Evolutionary conservation across 2,888 invertebrate genomes (phyloP), one percentile per base, ranked within the genome.

Genomic region (Chymomyza procnemis): DNA sequence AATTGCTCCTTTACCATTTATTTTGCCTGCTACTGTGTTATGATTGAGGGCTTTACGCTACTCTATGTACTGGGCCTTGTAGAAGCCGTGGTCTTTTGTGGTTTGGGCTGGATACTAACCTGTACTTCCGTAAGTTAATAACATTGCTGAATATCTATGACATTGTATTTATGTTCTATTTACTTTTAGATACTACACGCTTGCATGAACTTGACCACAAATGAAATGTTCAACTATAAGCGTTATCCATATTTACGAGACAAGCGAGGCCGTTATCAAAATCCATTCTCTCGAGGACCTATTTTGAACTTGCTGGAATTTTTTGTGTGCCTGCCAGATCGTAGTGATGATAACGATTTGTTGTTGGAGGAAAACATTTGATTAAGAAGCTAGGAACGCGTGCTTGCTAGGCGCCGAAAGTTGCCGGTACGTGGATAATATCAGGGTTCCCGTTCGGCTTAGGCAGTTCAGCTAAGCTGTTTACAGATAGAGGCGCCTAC

Each of bases 211-310:
- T 91, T 97, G 69, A 97, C 98, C 6, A 97, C 97, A 56, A 98
- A 97, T 90, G 97, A 98, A 92, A 96, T 97, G 95, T 96, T 97
- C 89, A 97, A 97, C 92, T 96, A 96, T 90, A 97, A 97, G 89
- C 93, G 97, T 61, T 97, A 97, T 90, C 95, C 96, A 0, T 97
- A 98, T 90, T 91, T 98, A 73, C 93, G 97, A 64, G 97, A 97
- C 90, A 96, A 96, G 88, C 93, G 96, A 68, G 97, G 97, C 2
- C 94, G 95, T 73, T 97, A 97, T 90, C 94, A 95, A 88, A 98
- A 97, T 92, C 97, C 97, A 0, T 98, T 97, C 89, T 96, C 97
- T n/a, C 93, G 97, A 70, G 97, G 97, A 0, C 95, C 96, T 0
- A 93, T 96, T 62, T 92, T 96, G 88, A 98, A 98, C 91, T 92